phyloP scores from a whole-genome alignment of 2,888 invertebrate genomes.

The Smittia aterrima region DNA sequence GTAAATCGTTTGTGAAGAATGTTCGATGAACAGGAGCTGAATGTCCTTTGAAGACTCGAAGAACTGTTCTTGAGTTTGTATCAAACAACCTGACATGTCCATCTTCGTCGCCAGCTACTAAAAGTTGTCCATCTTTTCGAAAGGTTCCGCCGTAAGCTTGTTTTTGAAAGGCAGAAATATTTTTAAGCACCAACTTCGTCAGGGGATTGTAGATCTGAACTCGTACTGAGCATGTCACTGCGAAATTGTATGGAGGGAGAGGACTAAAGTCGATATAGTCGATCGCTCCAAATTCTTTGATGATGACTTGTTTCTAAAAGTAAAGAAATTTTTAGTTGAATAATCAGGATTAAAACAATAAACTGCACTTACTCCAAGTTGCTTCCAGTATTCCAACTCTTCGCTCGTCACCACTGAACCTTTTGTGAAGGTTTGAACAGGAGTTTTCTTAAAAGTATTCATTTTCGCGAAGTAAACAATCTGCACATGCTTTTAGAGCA shows the following conservation, averaged over 20 bases:
- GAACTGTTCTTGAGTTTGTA: conserved; percentile 73
- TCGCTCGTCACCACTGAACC: conserved; percentile 66
- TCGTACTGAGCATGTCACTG: conserved; percentile 87
- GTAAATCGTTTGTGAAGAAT: conserved; percentile 74
- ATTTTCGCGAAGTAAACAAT: conserved; percentile 53
- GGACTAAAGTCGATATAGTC: conserved; percentile 90
- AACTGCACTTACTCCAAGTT: conserved; percentile 69
- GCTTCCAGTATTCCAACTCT: conserved; percentile 85
- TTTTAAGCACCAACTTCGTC: conserved; percentile 77
- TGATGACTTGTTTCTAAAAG: conserved; percentile 75
- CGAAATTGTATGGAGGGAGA: conserved; percentile 84
- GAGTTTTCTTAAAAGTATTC: conserved; percentile 68
- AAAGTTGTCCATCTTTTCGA: conserved; percentile 74
- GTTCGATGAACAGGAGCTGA: conserved; percentile 75
- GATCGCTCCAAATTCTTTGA: conserved; percentile 90
- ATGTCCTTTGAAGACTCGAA: conserved; percentile 85
- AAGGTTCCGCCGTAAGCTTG: conserved; percentile 83
- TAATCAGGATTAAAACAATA: not conserved
- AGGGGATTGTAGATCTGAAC: conserved; percentile 85
- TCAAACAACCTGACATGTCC: conserved; percentile 84
- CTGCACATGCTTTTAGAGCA: no score
- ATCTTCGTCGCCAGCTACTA: conserved; percentile 90
- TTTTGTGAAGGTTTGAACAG: conserved; percentile 66
- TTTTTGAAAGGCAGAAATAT: conserved; percentile 77
- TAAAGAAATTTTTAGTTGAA: no score